Percentiles rank a stretch among this genome's conserved stretches.
Evolutionary conservation across 1,140 invertebrate species (phyloP).

Genomic region (Ips typographus): DNA sequence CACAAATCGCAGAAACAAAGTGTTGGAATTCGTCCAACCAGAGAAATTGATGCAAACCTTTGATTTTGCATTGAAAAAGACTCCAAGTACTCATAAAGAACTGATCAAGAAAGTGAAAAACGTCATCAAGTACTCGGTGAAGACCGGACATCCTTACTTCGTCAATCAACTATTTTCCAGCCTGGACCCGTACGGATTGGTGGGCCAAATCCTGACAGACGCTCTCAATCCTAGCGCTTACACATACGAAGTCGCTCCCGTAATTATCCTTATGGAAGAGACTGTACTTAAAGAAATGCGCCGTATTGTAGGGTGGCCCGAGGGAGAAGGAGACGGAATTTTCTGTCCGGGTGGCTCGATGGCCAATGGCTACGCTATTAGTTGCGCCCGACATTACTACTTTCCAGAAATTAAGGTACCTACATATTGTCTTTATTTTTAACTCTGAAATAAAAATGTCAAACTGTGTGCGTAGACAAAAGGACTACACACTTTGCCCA

Average conservation of each 20-base stretch:
- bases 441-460: background rate
- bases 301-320: constrained; percentile 76
- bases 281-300: constrained; percentile 81
- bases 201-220: constrained; percentile 84
- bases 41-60: constrained; percentile 64
- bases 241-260: constrained; percentile 89
- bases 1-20: constrained; percentile 66
- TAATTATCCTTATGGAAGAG: constrained; percentile 86
- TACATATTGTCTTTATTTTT: background rate
- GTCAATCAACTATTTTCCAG: constrained; percentile 84
- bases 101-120: constrained; percentile 65
- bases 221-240: constrained; percentile 86
- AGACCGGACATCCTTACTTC: constrained; percentile 85
- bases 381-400: constrained; percentile 76
- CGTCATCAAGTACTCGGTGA: constrained; percentile 79
- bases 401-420: constrained; percentile 77
- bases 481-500: constrained; percentile 66
- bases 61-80: constrained; percentile 64
- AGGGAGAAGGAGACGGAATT: constrained; percentile 71
- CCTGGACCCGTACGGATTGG: constrained; percentile 81
- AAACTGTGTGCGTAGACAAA: constrained; percentile 57
- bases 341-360: constrained; percentile 96
- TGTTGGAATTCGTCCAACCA: constrained; percentile 76
- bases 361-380: constrained; percentile 93
- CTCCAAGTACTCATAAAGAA: constrained; percentile 65